These are phyloP conservation scores for Chloroceryle inda DNA, from an alignment of 2,797 vertebrate species.

Conservation along the genomic window DNA sequence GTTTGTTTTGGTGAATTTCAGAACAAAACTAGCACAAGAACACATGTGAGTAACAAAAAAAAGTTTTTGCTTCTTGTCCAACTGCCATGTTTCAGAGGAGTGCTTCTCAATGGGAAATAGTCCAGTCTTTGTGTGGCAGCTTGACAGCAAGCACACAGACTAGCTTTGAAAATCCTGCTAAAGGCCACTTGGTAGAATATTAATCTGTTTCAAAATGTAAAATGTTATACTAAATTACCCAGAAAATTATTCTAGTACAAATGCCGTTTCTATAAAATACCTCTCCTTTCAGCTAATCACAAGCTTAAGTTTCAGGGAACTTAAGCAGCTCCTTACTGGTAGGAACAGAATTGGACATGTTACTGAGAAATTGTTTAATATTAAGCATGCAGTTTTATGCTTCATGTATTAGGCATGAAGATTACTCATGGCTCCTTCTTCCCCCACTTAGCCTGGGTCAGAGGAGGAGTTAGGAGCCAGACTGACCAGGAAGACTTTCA, in stretches of 20 bases:
- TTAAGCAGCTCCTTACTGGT: not conserved
- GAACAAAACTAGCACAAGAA: not conserved
- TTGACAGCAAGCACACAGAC: not conserved
- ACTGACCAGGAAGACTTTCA: not conserved
- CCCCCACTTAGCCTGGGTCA: rapidly evolving
- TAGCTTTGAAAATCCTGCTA: slow-evolving; percentile 8
- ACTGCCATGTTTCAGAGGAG: not conserved
- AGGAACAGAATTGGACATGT: rapidly evolving
- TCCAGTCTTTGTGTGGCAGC: not conserved
- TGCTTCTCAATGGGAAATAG: not conserved
- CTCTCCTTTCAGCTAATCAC: not conserved
- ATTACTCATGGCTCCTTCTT: not conserved
- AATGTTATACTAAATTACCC: not conserved
- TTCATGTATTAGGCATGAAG: not conserved
- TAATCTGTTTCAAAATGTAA: not conserved
- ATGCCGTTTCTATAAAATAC: not conserved
- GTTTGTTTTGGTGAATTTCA: not conserved
- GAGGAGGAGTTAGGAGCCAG: not conserved
- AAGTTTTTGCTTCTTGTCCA: not conserved
- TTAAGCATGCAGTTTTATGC: not conserved
- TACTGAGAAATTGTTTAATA: not conserved
- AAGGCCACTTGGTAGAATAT: not conserved
- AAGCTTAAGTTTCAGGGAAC: not conserved
- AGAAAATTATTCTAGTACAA: not conserved
- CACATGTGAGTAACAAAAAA: not conserved